Base-by-base conservation (phyloP, 2,797 vertebrate genomes). In the Ataeniobius toweri region DNA sequence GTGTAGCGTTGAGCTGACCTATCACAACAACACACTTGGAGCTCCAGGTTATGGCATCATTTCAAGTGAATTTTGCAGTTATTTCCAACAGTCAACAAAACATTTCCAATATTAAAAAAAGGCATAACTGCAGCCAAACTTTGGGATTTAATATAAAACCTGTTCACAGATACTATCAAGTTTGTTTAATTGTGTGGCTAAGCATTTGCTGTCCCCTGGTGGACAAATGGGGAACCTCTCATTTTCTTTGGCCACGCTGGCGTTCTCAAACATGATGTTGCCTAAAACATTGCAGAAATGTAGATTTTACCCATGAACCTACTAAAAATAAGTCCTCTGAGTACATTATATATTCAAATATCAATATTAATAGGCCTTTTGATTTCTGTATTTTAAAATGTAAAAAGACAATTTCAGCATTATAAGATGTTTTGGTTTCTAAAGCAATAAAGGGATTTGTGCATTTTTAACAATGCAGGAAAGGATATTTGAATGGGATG, bases 191-290 rank as follows among this genome's bases (percentile, higher is more conserved):
- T 65, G 39, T 73, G 44, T 84, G 56, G 44, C 36, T 56, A 39
- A 36, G 85, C 48, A 50, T 92, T 28, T 96, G 90, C 94, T 95
- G 94, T 61, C 92, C 90, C 87, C 95, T 95, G 81, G 86, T 95
- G 95, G 90, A 86, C 70, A 20, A 73, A 14, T 20, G 7, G 18
- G 9, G 2, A 16, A 22, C 2, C 14, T 26, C 14, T 28, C 8
- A 31, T 36, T 65, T 18, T 20, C 4, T 65, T 39, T 36, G 61
- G 13, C 13, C 24, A 61, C 5, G 3, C 53, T 24, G 53, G 53
- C 12, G 1, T 7, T 20, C 20, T 24, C 53, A 7, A 24, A 55
- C 22, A 55, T 22, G 24, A 55, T 7, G 22, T 22, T 24, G 6
- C 20, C 53, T 55, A 24, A 8, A 55, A 55, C 18, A 53, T 53